A percentile compares a stretch with the other conserved stretches of the same genome.
These are phyloP conservation scores for Galeopterus variegatus DNA, from an alignment of 2,113 vertebrate genomes.

Conservation along the genomic window DNA sequence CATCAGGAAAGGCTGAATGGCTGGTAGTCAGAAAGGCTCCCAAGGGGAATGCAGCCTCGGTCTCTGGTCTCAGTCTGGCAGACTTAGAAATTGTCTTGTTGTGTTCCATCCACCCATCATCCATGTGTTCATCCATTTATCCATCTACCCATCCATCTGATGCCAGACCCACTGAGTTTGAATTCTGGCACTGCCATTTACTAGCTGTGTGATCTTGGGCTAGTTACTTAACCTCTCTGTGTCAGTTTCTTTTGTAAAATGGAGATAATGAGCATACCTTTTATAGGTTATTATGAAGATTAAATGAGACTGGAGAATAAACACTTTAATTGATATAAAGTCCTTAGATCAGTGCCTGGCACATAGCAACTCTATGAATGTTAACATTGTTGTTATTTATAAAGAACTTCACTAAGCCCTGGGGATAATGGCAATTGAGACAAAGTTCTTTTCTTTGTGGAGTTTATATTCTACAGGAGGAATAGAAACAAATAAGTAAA, in stretches of 20 bases:
- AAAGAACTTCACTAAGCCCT: neutral
- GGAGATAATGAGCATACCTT: slow-evolving; percentile 18
- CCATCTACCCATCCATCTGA: neutral
- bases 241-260: slow-evolving; percentile 28
- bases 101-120: neutral
- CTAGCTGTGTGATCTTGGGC: neutral
- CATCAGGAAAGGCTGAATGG: slow-evolving; percentile 44
- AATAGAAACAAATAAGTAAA: slow-evolving; percentile 26
- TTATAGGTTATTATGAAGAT: slow-evolving; percentile 49
- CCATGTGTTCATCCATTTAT: neutral
- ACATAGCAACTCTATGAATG: slow-evolving; percentile 14
- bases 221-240: slow-evolving; percentile 34
- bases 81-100: neutral
- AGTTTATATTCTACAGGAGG: slow-evolving; percentile 58
- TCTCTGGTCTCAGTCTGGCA: neutral
- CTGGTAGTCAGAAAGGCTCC: neutral
- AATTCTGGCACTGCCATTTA: neutral
- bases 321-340: neutral
- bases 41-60: neutral
- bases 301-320: neutral
- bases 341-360: slow-evolving; percentile 42
- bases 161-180: neutral
- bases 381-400: slow-evolving; percentile 34
- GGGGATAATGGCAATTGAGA: neutral
- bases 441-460: slow-evolving; percentile 39